Evolutionary conservation across 2,888 invertebrate species (phyloP), one percentile per base, ranked within the genome.

Genomic region (Calameuta filiformis): DNA sequence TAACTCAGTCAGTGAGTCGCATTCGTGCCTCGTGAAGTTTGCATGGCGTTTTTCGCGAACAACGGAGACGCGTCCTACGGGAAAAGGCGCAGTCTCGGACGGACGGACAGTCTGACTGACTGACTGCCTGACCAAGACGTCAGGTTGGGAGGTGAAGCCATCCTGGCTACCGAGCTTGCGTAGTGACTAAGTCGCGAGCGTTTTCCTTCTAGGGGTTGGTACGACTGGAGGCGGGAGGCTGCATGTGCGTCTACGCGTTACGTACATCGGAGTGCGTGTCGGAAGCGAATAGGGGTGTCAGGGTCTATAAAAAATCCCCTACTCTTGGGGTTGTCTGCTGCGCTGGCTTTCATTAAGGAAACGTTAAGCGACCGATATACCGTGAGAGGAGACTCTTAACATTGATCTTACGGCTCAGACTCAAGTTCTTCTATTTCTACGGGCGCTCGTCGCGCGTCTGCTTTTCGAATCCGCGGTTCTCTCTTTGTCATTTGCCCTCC

Each of bases 311-410:
- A 83, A 82, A 85, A 85, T 84, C 81, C 85, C 76, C 79, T 81
- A 80, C 79, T 81, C 81, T 81, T 79, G 80, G 81, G 78, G 83
- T 80, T 79, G 83, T 78, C 82, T 76, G 76, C 78, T 33, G 33
- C 77, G 82, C 82, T 84, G 85, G 85, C 86, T 89, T 89, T 89
- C 89, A 89, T 89, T 89, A 88, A 89, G 88, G 87, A 88, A 88
- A 88, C 89, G 88, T 87, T 88, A 87, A 40, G 85, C 85, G 84
- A 40, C 15, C 40, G 40, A 40, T 40, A 40, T 40, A 15, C 40
- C 15, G 40, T 40, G 40, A 15, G 40, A 15, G 40, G 40, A 40
- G 40, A 15, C 15, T 15, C 40, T 40, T 40, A n/a, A 15, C 73
- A 68, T 56, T 73, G 79, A 76, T 79, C 78, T 76, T 78, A 40